Evolutionary conservation across 2,888 invertebrate species (phyloP), one percentile per base, ranked within the genome.

Genomic region (Schizotus pectinicornis): DNA sequence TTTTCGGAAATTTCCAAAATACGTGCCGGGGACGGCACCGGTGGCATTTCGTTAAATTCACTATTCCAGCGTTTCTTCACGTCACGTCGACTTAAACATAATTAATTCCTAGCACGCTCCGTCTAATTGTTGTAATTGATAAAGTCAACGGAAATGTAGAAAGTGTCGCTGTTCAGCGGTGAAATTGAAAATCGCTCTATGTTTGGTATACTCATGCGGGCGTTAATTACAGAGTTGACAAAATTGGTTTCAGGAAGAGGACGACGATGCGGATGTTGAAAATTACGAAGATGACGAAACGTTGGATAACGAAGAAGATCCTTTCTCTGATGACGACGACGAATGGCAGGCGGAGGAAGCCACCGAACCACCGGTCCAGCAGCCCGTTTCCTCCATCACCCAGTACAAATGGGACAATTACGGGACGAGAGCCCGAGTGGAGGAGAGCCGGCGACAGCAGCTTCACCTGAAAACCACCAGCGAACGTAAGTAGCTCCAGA

Each of bases 231-330:
- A n/a, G 5, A 22, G 5, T 22, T 22, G 22, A 22, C 22, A 5
- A 22, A 22, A 22, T 22, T 30, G 43, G 52, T 68, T 69, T 63
- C 67, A 72, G 71, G 69, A 74, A 62, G 72, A 75, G 67, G 66
- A 77, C 56, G 61, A 77, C 43, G 67, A 77, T 45, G 62, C 77
- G 48, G 56, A 77, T 37, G 67, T 68, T 45, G 62, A 78, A 69
- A 65, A 81, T 63, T 43, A 81, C 67, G 71, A 80, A 67, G 71
- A 78, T 66, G 75, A 81, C 66, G 75, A 79, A 65, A 73, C 73
- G 57, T 67, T 67, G 67, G 73, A 79, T 67, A 73, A 80, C 65
- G 75, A 79, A 35, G 68, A 68, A 22, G 37, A 37, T 8, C 59
- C 57, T 47, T 54, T 57, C 7, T 68, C 65, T 22, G 54, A 65